Evolutionary conservation across 2,113 vertebrate genomes (phyloP), one percentile per base, ranked within the genome.

Genomic region (Pavo muticus): DNA sequence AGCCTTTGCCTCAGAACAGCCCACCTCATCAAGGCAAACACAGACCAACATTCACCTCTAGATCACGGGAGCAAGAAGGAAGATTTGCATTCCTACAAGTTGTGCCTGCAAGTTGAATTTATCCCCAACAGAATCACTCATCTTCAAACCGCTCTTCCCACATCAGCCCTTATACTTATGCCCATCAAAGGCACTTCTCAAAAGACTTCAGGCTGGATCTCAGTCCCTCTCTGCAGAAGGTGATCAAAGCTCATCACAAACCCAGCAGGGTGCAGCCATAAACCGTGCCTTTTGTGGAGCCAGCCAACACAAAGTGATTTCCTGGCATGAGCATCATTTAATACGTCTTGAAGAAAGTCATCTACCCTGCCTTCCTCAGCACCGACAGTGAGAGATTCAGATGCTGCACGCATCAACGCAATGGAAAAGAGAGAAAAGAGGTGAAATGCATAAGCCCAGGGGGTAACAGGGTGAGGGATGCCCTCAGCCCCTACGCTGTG

Each of bases 221-320:
- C 75, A 32, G 3, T 5, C 72, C 63, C n/a, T 2, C 57, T 73
- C 75, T 15, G 39, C 3, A 76, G 44, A 85, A 85, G 69, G 87
- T 73, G 94, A 91, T 85, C 94, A 89, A 90, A 95, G 91, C 93
- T 78, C 93, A 93, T 87, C 95, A 56, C 48, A 37, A 60, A 44
- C 77, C 59, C 48, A 83, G 78, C 87, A 79, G 69, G 72, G 76
- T 83, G 84, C 50, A 65, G 16, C 79, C 35, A 4, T 7, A 75
- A 96, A 30, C 79, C 39, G 2, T 29, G 82, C 2, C 68, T 85
- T 82, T n/a, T 84, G 79, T 61, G 3, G 65, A 93, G 90, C 52
- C 83, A 81, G 90, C 85, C 94, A 93, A 72, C 76, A 77, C 90
- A 78, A 92, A 95, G 85, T 40, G 76, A 93, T 61, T 94, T 84